Base-by-base conservation (phyloP, 2,888 invertebrate species). In the Laspeyria flexula region DNA sequence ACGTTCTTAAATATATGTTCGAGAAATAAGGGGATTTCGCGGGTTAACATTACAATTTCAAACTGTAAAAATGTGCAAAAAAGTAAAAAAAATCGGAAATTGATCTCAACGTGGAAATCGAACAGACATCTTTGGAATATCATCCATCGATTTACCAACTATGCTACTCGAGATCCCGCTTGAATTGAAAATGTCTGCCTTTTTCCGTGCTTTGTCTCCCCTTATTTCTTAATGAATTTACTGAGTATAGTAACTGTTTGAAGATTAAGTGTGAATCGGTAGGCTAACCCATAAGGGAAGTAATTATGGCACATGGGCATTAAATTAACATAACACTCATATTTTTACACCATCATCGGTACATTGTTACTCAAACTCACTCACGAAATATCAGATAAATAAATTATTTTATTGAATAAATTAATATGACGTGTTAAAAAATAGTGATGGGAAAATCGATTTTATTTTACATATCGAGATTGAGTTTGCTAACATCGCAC, bases 251-350 rank as follows among this genome's bases (percentile, higher is more conserved):
- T 48, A 61, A 68, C 52, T 68, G 57, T 38, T 35, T 70, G 65
- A 55, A 59, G 57, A 67, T 50, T 50, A 59, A 54, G 46, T 58
- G 70, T 74, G 80, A 78, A 75, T 83, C 81, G 83, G 83, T 80
- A 84, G 84, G 83, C 69, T 77, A 67, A 76, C 80, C 82, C 83
- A 48, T 74, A 70, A 62, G 79, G 85, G 81, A 72, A 70, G 69
- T 77, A 71, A 77, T 78, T 90, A 90, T 90, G 90, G 90, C 90
- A 90, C 90, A 83, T 87, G 82, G 81, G 79, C 79, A 81, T 81
- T 80, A 73, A 65, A 77, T 77, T 81, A 81, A 77, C 71, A 75
- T 81, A 80, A 81, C 79, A 81, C 63, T 81, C 75, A 74, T 78
- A 73, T 79, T 80, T 81, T 76, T 81, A 82, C 80, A 83, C 77